Evolutionary conservation across 2,113 vertebrate species (phyloP), one percentile per base, ranked within the genome.

Genomic region (Microcebus jonahi): DNA sequence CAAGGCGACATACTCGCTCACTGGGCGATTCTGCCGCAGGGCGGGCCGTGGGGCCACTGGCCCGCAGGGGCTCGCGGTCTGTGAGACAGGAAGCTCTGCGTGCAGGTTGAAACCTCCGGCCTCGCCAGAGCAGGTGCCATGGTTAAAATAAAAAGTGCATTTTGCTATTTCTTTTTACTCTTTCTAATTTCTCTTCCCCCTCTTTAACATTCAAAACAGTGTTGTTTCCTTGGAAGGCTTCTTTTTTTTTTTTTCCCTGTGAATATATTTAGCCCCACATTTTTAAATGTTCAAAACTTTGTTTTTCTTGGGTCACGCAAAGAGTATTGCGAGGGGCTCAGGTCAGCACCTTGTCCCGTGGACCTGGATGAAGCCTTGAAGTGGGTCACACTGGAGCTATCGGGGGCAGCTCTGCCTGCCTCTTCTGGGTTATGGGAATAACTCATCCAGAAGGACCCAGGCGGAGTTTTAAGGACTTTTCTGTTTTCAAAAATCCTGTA

Each of bases 11-110:
- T 39, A 6, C n/a, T 65, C 5, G 13, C 8, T 71, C 4, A 1
- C 34, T 34, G 0, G 7, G 34, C 0, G 2, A 1, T 55, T 17
- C 73, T 5, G 36, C 59, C 3, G 45, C 3, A 0, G 1, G 13
- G 29, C n/a, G 42, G 82, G 71, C 23, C 7, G 2, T 1, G 36
- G 21, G 21, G 8, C 9, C 11, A 59, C 11, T 0, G 10, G 20
- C 9, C 61, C n/a, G 13, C 20, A 1, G 55, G 53, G 84, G 50
- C 20, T 36, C 29, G 45, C 9, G 0, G 27, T 20, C 55, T 31
- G 7, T 8, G 70, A 17, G 21, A 6, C 20, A 0, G 2, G 23
- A 8, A 31, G 77, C 55, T 8, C 1, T 14, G 55, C 15, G 31
- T 1, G 0, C 17, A 3, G 18, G 59, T 13, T 83, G 45, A 34